Base-by-base conservation (phyloP, 2,888 invertebrate species). In the Tetragonula carbonaria region DNA sequence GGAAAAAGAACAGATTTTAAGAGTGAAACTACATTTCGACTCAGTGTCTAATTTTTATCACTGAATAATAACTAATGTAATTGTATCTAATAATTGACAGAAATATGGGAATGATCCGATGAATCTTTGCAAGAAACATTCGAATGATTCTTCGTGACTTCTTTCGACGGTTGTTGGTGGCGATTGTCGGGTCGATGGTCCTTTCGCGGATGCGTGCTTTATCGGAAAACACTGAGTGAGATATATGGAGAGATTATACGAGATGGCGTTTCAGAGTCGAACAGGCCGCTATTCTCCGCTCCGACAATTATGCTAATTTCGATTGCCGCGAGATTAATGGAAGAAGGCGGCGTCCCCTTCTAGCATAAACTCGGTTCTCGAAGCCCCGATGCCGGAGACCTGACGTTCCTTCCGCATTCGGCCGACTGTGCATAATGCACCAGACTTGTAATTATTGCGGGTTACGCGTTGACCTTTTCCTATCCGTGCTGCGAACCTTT, bases 271-370 rank as follows among this genome's bases (percentile, higher is more conserved):
- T 92, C 91, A 87, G 90, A 93, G 91, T 92, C 91, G 92, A 93
- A 94, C 92, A 92, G 92, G 90, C 91, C 91, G 92, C 93, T 92
- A 94, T 94, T 93, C 93, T 92, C 91, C 94, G 93, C 93, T 94
- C 93, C 93, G 93, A 94, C 94, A 94, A 94, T 94, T 94, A 94
- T 94, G 94, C 92, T 94, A 94, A 94, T 94, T 94, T 92, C 93
- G 92, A 93, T 93, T 93, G 93, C 92, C 91, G 86, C 90, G 94
- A 94, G 94, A 94, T 94, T 94, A 94, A 94, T 94, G 94, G 93
- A 93, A 93, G 92, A 92, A 91, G 92, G 91, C 92, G 91, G 91
- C 90, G 88, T 91, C 90, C 89, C 74, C 78, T 82, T 73, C 68
- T 33, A 13, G 70, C 72, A 77, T 73, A 70, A 21, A 50, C 53